phyloP scores from a whole-genome alignment of 1,140 invertebrate species.

The Melanaphis sacchari region DNA sequence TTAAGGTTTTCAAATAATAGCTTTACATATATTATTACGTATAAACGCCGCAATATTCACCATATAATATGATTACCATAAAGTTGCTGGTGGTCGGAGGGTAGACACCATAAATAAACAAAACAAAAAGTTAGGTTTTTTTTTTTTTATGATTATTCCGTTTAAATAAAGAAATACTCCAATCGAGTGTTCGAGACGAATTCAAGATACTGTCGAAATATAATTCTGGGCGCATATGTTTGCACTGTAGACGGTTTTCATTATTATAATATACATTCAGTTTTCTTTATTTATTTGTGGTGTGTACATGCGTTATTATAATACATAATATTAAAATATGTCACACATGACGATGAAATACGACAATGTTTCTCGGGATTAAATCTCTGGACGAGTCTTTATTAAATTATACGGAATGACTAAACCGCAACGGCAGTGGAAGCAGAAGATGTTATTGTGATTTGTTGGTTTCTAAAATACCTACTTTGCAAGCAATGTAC shows the following conservation, averaged over 20 bases:
- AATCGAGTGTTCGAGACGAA: neutral
- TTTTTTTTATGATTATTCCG: too few species aligned
- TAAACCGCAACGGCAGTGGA: neutral
- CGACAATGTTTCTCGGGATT: neutral
- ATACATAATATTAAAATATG: slow-evolving; percentile 8
- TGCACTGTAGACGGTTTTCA: neutral
- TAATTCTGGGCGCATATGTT: neutral
- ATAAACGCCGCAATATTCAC: neutral
- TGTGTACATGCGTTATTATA: neutral
- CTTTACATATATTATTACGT: neutral
- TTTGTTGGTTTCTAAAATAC: neutral
- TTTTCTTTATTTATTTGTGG: neutral
- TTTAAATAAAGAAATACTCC: neutral
- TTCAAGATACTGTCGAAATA: slow-evolving; percentile 1
- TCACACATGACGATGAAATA: neutral
- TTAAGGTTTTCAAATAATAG: too few species aligned
- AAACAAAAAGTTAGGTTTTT: neutral
- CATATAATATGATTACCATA: neutral
- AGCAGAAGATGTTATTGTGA: neutral
- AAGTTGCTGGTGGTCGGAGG: neutral
- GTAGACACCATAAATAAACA: neutral
- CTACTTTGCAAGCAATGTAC: neutral
- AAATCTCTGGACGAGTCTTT: slow-evolving; percentile 19
- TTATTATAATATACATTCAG: neutral
- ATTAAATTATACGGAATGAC: slow-evolving; percentile 32